Base-by-base conservation (phyloP, 2,888 invertebrate genomes). In the Pandemis heparana region DNA sequence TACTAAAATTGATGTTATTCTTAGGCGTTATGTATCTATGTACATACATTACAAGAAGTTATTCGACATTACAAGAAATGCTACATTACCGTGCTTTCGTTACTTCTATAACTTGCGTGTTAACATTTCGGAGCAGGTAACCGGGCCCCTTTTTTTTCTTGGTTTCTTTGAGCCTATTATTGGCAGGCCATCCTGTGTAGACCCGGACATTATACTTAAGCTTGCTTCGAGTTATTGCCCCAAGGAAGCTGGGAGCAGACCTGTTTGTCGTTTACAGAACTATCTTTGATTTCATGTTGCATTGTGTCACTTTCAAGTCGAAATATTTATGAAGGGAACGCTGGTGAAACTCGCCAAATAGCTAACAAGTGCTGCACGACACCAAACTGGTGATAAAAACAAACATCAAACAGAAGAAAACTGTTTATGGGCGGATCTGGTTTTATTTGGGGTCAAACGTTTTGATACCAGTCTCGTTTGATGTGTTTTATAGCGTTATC, bases 81-180 rank as follows among this genome's bases (percentile, higher is more conserved):
- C 51, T 16, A 56, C 9, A 23, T 23, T 12, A n/a, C 8, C 38
- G 61, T 18, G 38, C 32, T 43, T 70, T 69, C 48, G 56, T 16
- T 70, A 68, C 63, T 68, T 64, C 65, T 60, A 56, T 76, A 71
- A 66, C 64, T 73, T 72, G 63, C 72, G 67, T 73, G 70, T 70
- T 66, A 72, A 53, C 60, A 61, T 75, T 75, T 67, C 16, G 70
- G 67, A 74, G 70, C 73, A 74, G 79, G 79, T 93, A 93, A 87
- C 87, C 82, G 83, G 86, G 87, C 87, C 91, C 91, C 84, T 83
- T 90, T 92, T 92, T 92, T 91, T 89, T 83, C 81, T 77, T 77
- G 79, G 77, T 81, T 81, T 83, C 86, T 83, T 84, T 83, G 83
- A 85, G 84, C 84, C 87, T 86, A 83, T 86, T 82, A 82, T 83